Base-by-base conservation (phyloP, 2,888 invertebrate species). In the Scaptomyza polygonia region DNA sequence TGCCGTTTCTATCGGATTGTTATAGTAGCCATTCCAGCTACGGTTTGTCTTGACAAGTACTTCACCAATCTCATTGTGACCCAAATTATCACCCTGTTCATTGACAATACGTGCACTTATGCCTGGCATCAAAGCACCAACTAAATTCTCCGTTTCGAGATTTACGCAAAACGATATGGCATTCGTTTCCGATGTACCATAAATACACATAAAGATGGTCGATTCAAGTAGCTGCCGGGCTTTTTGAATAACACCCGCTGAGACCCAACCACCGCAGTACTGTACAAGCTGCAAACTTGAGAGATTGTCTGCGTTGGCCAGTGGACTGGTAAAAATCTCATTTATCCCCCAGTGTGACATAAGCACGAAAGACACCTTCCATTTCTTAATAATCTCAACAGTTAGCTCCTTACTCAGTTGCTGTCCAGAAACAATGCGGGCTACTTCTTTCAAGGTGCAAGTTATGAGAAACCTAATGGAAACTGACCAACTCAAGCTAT, bases 1-100 rank as follows among this genome's bases (percentile, higher is more conserved):
- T 11, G 66, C 55, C 5, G 88, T 82, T 16, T 77, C 80, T 18
- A 21, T 56, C 0, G 68, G 45, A 67, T 89, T 86, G 4, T 73
- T 67, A 48, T 77, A 88, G 16, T 91, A 91, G 3, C 91, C 90
- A 21, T 63, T 61, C 87, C 89, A 89, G 8, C 42, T 45, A 1
- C 42, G 55, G 4, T 57, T 49, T 0, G 59, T 61, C 43, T 77
- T 67, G 0, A 79, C 36, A 2, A 67, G 66, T 45, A 91, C 72
- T 55, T 90, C 89, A 3, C 90, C 90, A 1, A 68, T 16, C 66
- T 88, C 59, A 45, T 80, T 77, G 5, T 67, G 63, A 3, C 72
- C 79, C 53, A 89, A 58, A 7, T 44, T 29, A 0, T 55, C 25
- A 0, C 82, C 86, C 18, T 77, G 48, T 0, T 88, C 86, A 40